Evolutionary conservation across 2,797 vertebrate species (phyloP).

Genomic region (Microcaecilia unicolor): DNA sequence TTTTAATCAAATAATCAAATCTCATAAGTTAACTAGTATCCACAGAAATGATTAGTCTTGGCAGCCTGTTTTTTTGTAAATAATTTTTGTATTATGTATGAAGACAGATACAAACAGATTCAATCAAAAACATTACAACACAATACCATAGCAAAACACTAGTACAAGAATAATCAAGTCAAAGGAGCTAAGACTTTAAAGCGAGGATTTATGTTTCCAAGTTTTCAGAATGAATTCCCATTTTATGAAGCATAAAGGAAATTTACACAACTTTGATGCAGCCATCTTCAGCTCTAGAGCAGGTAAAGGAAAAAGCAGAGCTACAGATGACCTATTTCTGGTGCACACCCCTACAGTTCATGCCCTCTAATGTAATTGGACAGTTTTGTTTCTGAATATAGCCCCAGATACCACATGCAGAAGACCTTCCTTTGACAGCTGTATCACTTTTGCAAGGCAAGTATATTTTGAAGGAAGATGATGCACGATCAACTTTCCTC

Average conservation of each 20-base stretch:
- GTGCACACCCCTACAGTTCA: slow-evolving; percentile 64
- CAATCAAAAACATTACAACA: too few relatives aligned
- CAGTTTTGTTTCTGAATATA: slow-evolving; percentile 65
- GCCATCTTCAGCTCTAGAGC: slow-evolving; percentile 36
- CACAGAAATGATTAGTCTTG: slow-evolving; percentile 34
- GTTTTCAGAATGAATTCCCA: slow-evolving; percentile 37
- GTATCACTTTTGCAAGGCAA: slow-evolving; percentile 61
- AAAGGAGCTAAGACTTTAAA: slow-evolving; percentile 33
- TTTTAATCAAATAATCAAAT: slow-evolving; percentile 35
- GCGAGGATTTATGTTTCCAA: slow-evolving; percentile 36
- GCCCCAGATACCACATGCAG: slow-evolving; percentile 65
- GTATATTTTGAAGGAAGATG: slow-evolving; percentile 51
- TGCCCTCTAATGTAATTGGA: slow-evolving; percentile 76
- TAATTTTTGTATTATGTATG: too few relatives aligned
- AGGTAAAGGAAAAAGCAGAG: slow-evolving; percentile 40
- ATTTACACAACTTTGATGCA: slow-evolving; percentile 33
- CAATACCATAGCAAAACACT: too few relatives aligned
- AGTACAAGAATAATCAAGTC: slow-evolving; percentile 13
- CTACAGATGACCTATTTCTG: slow-evolving; percentile 41
- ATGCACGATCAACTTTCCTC: slow-evolving; percentile 65
- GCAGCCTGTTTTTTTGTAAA: too few relatives aligned
- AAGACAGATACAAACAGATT: too few relatives aligned
- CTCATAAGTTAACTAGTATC: slow-evolving; percentile 31
- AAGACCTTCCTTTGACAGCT: slow-evolving; percentile 66
- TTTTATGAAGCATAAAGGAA: slow-evolving; percentile 29